Base-by-base conservation (phyloP, 2,888 invertebrate genomes). In the Mythimna loreyi region DNA sequence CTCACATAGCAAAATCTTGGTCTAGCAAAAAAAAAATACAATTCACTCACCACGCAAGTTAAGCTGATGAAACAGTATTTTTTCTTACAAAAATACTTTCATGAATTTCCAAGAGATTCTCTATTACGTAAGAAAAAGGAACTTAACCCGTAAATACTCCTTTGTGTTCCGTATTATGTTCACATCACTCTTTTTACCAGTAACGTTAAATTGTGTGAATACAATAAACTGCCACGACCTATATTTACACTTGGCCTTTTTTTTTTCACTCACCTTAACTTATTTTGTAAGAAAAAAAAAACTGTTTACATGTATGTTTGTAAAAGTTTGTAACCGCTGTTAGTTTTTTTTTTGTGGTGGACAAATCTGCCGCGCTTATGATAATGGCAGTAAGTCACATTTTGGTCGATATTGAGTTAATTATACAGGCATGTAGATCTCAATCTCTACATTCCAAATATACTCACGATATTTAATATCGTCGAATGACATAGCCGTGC, bases 121-220 rank as follows among this genome's bases (percentile, higher is more conserved):
- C 30, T 59, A 47, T 61, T 76, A 47, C 50, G 52, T 25, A 69
- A 59, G n/a, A 67, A 67, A 67, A 69, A 21, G 1, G 4, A 59
- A 49, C 13, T 45, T 40, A 50, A 40, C 56, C 50, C 40, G 19
- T 57, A 60, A 60, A 59, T 25, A 30, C 28, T 45, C 11, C 40
- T 60, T 63, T 67, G 21, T 75, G 47, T 60, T 58, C 30, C 7
- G 9, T 43, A n/a, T 3, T 58, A 43, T 30, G 43, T 59, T 50
- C 43, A 43, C 61, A 68, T 66, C 36, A 55, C 21, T 68, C 19
- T 73, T 45, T 65, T 45, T 50, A 53, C 25, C 28, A 63, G 53
- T 56, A 59, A 69, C 25, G 62, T 62, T 72, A 59, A 81, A 81
- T 77, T 69, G 64, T 21, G 56, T 67, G 73, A 59, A 77, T 47